phyloP scores from a whole-genome alignment of 2,797 vertebrate genomes.

The Eremophila alpestris region DNA sequence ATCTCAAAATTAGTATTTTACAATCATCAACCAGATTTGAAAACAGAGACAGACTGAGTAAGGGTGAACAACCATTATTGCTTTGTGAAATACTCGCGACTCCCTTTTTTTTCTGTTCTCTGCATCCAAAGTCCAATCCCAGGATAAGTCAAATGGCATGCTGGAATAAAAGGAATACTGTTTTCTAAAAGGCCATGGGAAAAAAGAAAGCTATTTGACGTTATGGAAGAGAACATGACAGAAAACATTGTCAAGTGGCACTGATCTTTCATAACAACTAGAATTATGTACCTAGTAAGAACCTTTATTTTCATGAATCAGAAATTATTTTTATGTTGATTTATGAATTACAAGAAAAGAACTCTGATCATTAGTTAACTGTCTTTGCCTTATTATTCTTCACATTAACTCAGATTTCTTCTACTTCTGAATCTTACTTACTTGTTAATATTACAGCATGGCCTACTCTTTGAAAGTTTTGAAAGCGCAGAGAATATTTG shows the following conservation, averaged over 20 bases:
- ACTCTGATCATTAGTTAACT: not conserved
- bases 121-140: not conserved
- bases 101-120: not conserved
- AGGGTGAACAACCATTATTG: not conserved
- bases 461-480: not conserved
- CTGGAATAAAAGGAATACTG: not conserved
- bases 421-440: not conserved
- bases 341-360: not conserved
- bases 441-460: not conserved
- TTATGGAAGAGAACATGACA: not conserved
- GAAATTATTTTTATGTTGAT: not conserved
- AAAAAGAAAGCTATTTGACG: not conserved
- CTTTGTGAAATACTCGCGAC: not conserved
- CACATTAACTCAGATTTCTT: not conserved
- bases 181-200: not conserved
- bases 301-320: not conserved
- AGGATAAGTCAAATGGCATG: not conserved
- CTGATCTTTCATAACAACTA: not conserved
- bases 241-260: not conserved
- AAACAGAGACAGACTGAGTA: not conserved
- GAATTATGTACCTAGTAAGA: not conserved
- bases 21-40: not conserved
- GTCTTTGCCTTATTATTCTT: not conserved
- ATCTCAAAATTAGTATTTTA: not conserved
- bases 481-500: not conserved